These are phyloP conservation scores for Aproaerema taeniolella DNA, from an alignment of 2,888 invertebrate species.

Conservation along the genomic window DNA sequence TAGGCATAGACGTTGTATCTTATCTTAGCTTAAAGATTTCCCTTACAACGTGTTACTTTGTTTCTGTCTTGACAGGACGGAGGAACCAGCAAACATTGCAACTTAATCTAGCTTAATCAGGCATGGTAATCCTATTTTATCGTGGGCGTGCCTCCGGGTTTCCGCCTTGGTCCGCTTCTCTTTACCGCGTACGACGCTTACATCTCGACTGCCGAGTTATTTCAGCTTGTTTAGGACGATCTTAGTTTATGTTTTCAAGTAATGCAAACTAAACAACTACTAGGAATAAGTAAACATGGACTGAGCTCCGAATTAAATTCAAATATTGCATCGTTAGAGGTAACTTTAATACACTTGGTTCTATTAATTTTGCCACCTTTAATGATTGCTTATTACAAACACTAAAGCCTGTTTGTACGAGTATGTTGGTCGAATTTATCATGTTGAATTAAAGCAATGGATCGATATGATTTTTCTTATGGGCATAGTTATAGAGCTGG, in stretches of 20 bases:
- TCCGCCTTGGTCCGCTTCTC: conserved; percentile 13
- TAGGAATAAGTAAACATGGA: conserved; percentile 11
- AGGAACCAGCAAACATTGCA: conserved; percentile 4
- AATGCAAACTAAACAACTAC: conserved; percentile 14
- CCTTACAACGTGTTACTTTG: no score
- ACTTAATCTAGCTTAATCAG: conserved; percentile 8
- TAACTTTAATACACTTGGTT: no score
- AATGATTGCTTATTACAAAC: no score
- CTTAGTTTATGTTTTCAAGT: conserved; percentile 13
- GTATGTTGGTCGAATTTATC: no score
- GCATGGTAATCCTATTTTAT: conserved; percentile 3
- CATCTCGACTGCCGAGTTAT: conserved; percentile 9
- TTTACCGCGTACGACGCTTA: conserved; percentile 15
- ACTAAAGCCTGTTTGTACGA: no score
- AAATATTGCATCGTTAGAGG: conserved; percentile 7
- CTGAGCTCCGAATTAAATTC: conserved; percentile 9
- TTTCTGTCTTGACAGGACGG: no score
- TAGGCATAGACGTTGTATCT: no score
- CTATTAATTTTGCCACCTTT: no score
- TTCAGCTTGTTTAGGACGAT: conserved; percentile 16
- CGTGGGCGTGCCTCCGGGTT: conserved; percentile 11
- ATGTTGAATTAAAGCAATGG: no score
- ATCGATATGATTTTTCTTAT: no score
- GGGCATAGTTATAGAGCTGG: no score
- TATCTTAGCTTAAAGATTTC: no score